These are phyloP conservation scores for Leptatherina wallacei DNA, from an alignment of 2,797 vertebrate species.

Conservation along the genomic window DNA sequence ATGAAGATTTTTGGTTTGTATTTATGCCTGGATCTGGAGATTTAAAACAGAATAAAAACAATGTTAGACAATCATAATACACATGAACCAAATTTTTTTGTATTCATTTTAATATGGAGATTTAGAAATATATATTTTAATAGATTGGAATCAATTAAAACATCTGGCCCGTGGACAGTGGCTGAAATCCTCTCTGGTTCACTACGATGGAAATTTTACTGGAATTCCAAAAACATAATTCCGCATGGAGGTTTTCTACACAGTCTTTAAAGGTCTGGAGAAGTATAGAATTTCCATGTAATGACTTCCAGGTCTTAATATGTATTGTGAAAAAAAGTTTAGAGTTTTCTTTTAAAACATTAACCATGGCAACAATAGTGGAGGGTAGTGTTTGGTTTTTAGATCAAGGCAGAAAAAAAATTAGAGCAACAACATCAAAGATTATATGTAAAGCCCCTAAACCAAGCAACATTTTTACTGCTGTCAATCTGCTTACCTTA, in stretches of 20 bases:
- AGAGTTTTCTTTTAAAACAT: too few species aligned
- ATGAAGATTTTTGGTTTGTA: neutral
- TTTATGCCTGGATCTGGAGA: neutral
- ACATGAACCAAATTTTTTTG: neutral
- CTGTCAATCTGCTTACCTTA: too few species aligned
- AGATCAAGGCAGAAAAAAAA: too few species aligned
- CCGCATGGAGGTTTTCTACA: neutral
- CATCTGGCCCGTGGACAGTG: neutral
- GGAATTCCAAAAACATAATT: neutral
- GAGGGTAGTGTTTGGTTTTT: too few species aligned
- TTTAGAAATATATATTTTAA: neutral
- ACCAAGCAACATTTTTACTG: too few species aligned
- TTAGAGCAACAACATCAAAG: too few species aligned
- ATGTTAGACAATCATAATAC: slow-evolving; percentile 8
- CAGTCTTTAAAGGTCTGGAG: neutral
- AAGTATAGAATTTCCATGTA: neutral
- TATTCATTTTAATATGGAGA: neutral
- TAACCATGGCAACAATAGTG: too few species aligned
- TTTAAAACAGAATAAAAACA: neutral
- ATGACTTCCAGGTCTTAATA: too few species aligned
- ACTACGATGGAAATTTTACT: neutral
- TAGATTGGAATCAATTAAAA: neutral
- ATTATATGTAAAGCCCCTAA: too few species aligned
- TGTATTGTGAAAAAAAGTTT: too few species aligned
- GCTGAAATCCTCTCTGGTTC: too few species aligned